Evolutionary conservation across 2,113 vertebrate genomes (phyloP).

Genomic region (Megaleporinus macrocephalus): DNA sequence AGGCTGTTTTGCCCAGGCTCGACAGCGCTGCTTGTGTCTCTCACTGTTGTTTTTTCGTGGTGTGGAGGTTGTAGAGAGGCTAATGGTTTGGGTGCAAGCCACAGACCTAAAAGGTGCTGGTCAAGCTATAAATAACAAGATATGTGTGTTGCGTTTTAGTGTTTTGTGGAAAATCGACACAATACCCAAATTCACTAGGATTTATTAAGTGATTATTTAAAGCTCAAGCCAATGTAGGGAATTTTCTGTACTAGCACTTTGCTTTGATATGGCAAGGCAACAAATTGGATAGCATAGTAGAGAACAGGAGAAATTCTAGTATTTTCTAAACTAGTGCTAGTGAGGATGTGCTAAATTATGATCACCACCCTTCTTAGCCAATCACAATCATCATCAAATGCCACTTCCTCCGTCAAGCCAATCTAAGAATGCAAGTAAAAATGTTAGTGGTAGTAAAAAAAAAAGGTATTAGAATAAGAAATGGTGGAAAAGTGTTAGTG

Average conservation of each 20-base stretch:
- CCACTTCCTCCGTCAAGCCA: too few relatives aligned
- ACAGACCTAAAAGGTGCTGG: not conserved
- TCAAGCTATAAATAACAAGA: constrained; percentile 27
- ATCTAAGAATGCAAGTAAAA: too few relatives aligned
- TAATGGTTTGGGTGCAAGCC: constrained; percentile 11
- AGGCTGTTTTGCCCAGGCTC: constrained; percentile 34
- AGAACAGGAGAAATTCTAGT: too few relatives aligned
- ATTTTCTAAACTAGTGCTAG: too few relatives aligned
- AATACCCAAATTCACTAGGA: not conserved
- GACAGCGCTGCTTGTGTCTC: constrained; percentile 7
- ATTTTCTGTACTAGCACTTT: not conserved
- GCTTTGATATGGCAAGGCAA: not conserved
- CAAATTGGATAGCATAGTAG: too few relatives aligned
- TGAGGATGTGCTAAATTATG: too few relatives aligned
- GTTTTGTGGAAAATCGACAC: not conserved
- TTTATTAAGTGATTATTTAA: constrained; percentile 1
- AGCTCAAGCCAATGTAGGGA: not conserved
- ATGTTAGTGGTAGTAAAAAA: too few relatives aligned
- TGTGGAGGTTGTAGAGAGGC: constrained; percentile 31
- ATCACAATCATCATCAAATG: too few relatives aligned
- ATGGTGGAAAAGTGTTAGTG: too few relatives aligned
- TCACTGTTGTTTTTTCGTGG: not conserved
- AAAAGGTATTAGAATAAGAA: too few relatives aligned
- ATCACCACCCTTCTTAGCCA: too few relatives aligned
- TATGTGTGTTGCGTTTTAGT: not conserved